Evolutionary conservation across 2,113 vertebrate species (phyloP), one percentile per base, ranked within the genome.

Genomic region (Hydrolagus affinis): DNA sequence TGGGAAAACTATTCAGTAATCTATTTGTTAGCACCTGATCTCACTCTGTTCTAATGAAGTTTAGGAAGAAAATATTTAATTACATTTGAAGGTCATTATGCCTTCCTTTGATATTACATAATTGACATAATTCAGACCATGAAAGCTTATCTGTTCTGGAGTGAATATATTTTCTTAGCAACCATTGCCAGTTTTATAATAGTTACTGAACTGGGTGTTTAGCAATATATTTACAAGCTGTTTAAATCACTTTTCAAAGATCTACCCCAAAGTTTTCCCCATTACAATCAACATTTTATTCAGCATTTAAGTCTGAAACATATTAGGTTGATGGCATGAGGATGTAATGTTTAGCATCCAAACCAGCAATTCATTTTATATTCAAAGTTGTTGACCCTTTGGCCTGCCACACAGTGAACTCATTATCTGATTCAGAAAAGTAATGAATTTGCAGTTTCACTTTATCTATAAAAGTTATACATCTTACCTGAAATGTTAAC

Each of bases 11-110:
- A 88, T 87, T 14, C 85, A 64, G 87, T 85, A 8, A 32, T 85
- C 60, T 60, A 15, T 8, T 88, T 89, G 85, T 88, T 66, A 86
- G 89, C 85, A 89, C 23, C 66, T 87, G 85, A 88, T 88, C 56
- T 87, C 23, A n/a, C n/a, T 56, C 28, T 86, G 85, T 86, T 90
- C 87, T 88, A 90, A 88, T 86, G 87, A 1, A 86, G 59, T 86
- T 87, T 88, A 15, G 85, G 32, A 90, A 87, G 57, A 56, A 30
- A 89, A 86, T 85, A 14, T 88, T 87, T 86, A 88, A 70, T 88
- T 88, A 86, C 1, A 85, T 30, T 87, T 86, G 66, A 86, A 87
- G 56, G 68, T 88, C 80, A 87, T 0, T 66, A 21, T 83, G 69
- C 80, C 71, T 88, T 80, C 72, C 23, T 90, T 89, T 89, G 64